phyloP scores from a whole-genome alignment of 2,888 invertebrate species.

The Chrysolina americana region DNA sequence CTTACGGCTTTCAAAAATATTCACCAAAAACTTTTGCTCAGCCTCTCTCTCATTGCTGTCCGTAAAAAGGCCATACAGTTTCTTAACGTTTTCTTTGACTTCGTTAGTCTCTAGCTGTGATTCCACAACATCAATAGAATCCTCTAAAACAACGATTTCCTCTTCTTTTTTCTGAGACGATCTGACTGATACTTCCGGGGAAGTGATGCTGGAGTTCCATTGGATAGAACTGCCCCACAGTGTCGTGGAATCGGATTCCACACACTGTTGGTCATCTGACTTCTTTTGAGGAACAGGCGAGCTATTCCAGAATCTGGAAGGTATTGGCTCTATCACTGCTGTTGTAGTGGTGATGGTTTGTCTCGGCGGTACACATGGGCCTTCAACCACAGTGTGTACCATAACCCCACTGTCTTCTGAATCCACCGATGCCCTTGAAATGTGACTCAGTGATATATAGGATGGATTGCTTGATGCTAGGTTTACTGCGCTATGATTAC shows the following conservation, averaged over 20 bases:
- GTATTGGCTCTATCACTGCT: neutral
- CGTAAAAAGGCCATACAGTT: neutral
- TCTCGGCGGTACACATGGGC: neutral
- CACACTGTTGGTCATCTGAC: too few relatives aligned
- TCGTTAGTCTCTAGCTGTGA: neutral
- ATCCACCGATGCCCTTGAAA: neutral
- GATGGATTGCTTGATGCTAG: neutral
- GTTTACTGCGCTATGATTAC: too few relatives aligned
- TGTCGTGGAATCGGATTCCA: neutral
- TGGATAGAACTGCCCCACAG: neutral
- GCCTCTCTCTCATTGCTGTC: neutral
- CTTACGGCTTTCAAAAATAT: constrained; percentile 53
- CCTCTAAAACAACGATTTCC: neutral
- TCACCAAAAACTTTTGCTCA: constrained; percentile 53
- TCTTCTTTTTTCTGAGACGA: too few relatives aligned
- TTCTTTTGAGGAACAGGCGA: too few relatives aligned
- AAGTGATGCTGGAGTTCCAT: neutral
- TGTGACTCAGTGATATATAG: neutral
- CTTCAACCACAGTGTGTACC: neutral
- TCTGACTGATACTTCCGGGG: neutral
- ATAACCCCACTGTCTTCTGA: neutral
- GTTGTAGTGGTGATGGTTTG: neutral
- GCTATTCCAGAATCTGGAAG: neutral
- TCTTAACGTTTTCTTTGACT: neutral
- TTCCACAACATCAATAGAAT: neutral